phyloP scores from a whole-genome alignment of 2,888 invertebrate genomes.

The Plagiodera versicolora region DNA sequence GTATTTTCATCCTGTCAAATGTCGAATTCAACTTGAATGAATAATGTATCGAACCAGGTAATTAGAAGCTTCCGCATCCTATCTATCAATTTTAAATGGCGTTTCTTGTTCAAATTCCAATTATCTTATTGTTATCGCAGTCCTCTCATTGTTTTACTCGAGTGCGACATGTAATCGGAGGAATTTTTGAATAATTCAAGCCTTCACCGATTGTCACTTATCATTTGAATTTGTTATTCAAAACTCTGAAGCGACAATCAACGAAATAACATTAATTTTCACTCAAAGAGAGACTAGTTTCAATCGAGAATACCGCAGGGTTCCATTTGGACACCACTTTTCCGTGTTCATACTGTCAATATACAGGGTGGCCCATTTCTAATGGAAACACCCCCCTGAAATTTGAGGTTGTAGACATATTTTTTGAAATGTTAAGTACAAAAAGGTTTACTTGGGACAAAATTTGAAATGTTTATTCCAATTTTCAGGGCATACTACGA shows the following conservation, averaged over 20 bases:
- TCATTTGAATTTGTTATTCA: neutral
- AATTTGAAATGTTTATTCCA: too few relatives aligned
- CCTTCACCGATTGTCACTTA: neutral
- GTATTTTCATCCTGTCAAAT: too few relatives aligned
- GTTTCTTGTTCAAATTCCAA: neutral
- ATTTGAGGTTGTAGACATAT: too few relatives aligned
- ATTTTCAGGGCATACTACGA: too few relatives aligned
- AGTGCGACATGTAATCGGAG: neutral
- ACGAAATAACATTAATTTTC: neutral
- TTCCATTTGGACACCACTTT: too few relatives aligned
- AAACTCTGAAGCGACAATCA: neutral
- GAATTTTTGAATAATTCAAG: neutral
- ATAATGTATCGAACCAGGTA: neutral
- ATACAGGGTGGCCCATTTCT: too few relatives aligned
- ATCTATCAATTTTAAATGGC: neutral
- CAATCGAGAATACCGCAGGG: too few relatives aligned
- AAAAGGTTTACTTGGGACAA: too few relatives aligned
- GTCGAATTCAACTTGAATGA: too few relatives aligned
- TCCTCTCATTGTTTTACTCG: neutral
- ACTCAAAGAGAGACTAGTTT: neutral
- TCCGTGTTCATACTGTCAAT: too few relatives aligned
- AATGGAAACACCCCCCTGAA: too few relatives aligned
- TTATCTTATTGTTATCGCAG: neutral
- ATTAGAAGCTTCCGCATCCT: neutral
- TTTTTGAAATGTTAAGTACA: too few relatives aligned